Evolutionary conservation across 2,113 vertebrate genomes (phyloP), one percentile per base, ranked within the genome.

Genomic region (Nothocercus nigrocapillus): DNA sequence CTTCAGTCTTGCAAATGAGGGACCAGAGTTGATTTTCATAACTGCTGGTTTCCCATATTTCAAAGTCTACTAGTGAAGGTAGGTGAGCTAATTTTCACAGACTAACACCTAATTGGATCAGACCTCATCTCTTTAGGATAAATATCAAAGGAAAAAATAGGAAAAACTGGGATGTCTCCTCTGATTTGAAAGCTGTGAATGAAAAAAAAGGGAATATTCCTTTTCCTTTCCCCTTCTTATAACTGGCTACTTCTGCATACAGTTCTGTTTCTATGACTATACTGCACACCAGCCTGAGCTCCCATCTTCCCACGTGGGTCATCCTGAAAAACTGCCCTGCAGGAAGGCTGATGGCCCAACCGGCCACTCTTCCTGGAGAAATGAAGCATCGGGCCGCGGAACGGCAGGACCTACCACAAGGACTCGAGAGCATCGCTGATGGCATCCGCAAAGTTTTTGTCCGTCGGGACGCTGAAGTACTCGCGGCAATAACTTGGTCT

Each of bases 401-500:
- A 66, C 28, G 5, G 30, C 17, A 4, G 10, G 81, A 95, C 96
- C 11, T 98, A 99, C 99, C 97, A 96, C 81, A 99, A 84, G 40
- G 96, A 95, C 47, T 97, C 97, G 1, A 99, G 97, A 64, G 99
- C 98, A 1, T 98, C 97, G 1, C 77, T 98, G 78, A 99, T 98
- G 3, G 99, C 98, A 2, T 98, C 97, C 2, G 94, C 98, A 1
- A 99, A 98, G 74, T 99, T 98, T 76, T 94, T 97, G 79, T 98
- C 98, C 21, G 99, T 98, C 7, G 99, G 99, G 82, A 98, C 97
- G 8, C 97, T 98, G 93, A 98, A 97, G 80, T 99, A 99, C 85
- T 98, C 97, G 1, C 98, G 98, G 96, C 99, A 99, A 81, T 98
- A 98, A 32, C 98, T 97, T 32, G 99, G 98, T 85, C 94, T 98